Percentiles rank a stretch among this genome's conserved stretches.
These are phyloP conservation scores for Bibio marci DNA, from an alignment of 2,888 invertebrate genomes.

Conservation along the genomic window DNA sequence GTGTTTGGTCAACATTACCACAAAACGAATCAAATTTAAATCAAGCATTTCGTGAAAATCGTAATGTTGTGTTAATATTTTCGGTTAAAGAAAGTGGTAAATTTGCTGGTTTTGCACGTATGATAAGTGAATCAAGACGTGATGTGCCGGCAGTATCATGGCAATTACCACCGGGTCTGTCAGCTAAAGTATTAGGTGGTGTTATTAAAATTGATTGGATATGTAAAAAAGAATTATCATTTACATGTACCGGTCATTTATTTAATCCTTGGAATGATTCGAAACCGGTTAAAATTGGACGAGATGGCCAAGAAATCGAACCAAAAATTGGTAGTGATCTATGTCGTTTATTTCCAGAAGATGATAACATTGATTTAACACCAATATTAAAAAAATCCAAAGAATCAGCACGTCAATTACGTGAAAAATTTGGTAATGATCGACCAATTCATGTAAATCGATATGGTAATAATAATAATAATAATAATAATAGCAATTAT, in stretches of 20 bases:
- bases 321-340: slow-evolving; percentile 88
- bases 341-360: slow-evolving; percentile 80
- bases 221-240: slow-evolving; percentile 83
- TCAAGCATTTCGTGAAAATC: slow-evolving; percentile 79
- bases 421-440: slow-evolving; percentile 18
- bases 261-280: slow-evolving; percentile 98
- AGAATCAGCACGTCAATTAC: slow-evolving; percentile 54
- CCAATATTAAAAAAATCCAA: slow-evolving; percentile 73
- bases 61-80: slow-evolving; percentile 89
- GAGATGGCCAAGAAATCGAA: slow-evolving; percentile 97
- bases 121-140: slow-evolving; percentile 74
- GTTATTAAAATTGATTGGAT: slow-evolving; percentile 97
- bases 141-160: slow-evolving; percentile 83
- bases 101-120: slow-evolving; percentile 84
- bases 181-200: slow-evolving; percentile 83
- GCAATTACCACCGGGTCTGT: slow-evolving; percentile 86
- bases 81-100: slow-evolving; percentile 95
- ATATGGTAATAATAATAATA: no score
- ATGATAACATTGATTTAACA: slow-evolving; percentile 78
- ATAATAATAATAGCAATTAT: no score
- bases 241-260: slow-evolving; percentile 78
- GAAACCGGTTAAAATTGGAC: slow-evolving; percentile 96
- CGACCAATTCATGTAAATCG: no score
- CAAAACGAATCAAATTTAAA: slow-evolving; percentile 94
- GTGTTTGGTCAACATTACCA: slow-evolving; percentile 95